Evolutionary conservation across 2,888 invertebrate genomes (phyloP).

Genomic region (Tiphia femorata): DNA sequence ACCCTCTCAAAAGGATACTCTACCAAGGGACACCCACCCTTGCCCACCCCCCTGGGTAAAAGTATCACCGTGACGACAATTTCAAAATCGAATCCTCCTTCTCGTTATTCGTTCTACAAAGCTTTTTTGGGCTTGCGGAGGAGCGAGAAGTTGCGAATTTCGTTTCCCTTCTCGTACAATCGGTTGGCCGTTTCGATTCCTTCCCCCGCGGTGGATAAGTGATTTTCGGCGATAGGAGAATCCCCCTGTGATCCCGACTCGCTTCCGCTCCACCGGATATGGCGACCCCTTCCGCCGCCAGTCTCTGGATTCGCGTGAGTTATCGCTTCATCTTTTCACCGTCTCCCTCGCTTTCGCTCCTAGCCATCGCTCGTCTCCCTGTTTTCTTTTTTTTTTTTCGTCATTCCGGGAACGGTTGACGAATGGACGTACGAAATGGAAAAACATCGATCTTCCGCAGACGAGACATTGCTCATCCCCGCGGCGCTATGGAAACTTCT

Average conservation of each 20-base stretch:
- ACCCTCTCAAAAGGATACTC: constrained; percentile 11
- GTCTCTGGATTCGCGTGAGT: not conserved
- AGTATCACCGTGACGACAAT: constrained; percentile 12
- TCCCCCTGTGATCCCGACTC: not conserved
- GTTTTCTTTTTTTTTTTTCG: no score
- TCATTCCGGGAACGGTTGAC: no score
- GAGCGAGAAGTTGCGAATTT: no score
- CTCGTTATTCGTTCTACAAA: not conserved
- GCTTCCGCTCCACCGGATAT: not conserved
- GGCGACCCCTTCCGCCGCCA: not conserved
- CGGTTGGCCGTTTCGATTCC: constrained; percentile 13
- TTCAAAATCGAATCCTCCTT: constrained; percentile 22
- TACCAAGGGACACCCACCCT: not conserved
- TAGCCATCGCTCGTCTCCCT: no score
- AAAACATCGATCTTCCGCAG: no score
- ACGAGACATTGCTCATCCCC: no score
- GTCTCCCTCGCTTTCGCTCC: no score
- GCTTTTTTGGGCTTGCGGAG: no score
- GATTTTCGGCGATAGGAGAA: constrained; percentile 4
- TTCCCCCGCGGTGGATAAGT: constrained; percentile 2
- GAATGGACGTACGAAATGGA: no score
- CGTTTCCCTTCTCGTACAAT: not conserved
- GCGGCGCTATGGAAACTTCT: no score
- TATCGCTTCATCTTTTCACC: no score
- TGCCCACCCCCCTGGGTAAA: not conserved